Conservation (phyloP, 2,797 vertebrate genomes). For the Coccyzus lansbergi region DNA sequence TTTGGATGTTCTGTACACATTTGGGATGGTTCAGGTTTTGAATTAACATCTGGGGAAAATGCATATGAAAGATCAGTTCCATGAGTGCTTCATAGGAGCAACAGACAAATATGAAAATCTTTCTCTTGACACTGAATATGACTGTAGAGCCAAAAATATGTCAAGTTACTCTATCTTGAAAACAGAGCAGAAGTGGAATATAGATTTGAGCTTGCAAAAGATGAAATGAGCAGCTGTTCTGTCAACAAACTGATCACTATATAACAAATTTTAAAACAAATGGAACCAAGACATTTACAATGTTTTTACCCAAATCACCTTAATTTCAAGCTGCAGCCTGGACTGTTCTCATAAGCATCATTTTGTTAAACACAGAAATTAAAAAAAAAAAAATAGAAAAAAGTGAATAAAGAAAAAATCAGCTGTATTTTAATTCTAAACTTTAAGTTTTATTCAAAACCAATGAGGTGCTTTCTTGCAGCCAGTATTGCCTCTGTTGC, state of each 20-base stretch:
- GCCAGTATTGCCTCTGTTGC: background rate
- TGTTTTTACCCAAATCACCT: background rate
- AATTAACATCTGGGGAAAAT: constrained; percentile 64
- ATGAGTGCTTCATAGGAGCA: constrained; percentile 66
- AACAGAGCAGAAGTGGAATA: constrained; percentile 57
- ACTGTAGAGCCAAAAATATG: constrained; percentile 69
- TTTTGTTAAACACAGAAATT: background rate
- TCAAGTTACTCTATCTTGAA: constrained; percentile 58
- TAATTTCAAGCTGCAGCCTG: background rate
- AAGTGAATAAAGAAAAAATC: background rate
- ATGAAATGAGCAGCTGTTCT: constrained; percentile 63
- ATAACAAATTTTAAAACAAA: constrained; percentile 39
- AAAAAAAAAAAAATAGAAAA: background rate
- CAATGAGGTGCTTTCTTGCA: background rate
- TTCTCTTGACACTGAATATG: constrained; percentile 62
- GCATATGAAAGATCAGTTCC: constrained; percentile 55
- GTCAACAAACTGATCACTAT: constrained; percentile 49
- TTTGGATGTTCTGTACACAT: constrained; percentile 49
- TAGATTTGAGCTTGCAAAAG: constrained; percentile 64
- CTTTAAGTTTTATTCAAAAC: background rate
- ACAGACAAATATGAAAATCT: constrained; percentile 62
- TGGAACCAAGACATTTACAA: background rate
- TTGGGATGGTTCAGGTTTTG: constrained; percentile 62
- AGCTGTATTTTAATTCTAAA: background rate
- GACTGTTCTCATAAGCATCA: background rate